Percentiles rank a stretch among this genome's conserved stretches.
These are phyloP conservation scores for Lepidurus couesii DNA, from an alignment of 1,140 invertebrate genomes.

Conservation along the genomic window DNA sequence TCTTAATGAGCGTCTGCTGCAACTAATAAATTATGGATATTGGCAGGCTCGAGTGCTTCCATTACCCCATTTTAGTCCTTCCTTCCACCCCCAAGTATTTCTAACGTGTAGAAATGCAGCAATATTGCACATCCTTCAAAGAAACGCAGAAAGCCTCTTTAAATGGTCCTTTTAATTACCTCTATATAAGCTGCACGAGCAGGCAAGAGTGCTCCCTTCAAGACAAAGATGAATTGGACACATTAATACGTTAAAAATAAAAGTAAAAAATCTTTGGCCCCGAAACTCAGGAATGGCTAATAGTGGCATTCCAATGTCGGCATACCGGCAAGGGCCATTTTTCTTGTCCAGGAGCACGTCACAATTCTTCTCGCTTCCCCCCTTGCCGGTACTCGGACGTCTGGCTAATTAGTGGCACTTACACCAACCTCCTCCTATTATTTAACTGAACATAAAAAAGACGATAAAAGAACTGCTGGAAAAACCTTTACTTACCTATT, in stretches of 20 bases:
- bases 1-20: slow-evolving; percentile 8
- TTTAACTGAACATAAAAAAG: slow-evolving; percentile 1
- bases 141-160: neutral
- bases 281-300: slow-evolving; percentile 7
- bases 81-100: neutral
- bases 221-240: neutral
- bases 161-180: too few relatives aligned
- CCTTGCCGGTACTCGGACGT: neutral
- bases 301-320: slow-evolving; percentile 18
- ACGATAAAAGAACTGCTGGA: neutral
- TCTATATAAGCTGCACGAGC: too few relatives aligned
- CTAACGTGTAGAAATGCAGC: too few relatives aligned
- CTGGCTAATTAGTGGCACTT: slow-evolving; percentile 18
- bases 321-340: slow-evolving; percentile 3
- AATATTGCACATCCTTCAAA: neutral
- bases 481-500: too few relatives aligned
- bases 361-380: neutral
- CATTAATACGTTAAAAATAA: neutral
- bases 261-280: neutral
- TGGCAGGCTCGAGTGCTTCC: neutral
- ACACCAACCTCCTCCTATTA: neutral
- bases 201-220: neutral
- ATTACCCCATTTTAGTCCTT: neutral
- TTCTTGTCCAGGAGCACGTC: neutral
- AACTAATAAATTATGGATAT: slow-evolving; percentile 20